A percentile compares a stretch with the other conserved stretches of the same genome.
phyloP scores from a whole-genome alignment of 2,888 invertebrate genomes.

The Morpho achilles region DNA sequence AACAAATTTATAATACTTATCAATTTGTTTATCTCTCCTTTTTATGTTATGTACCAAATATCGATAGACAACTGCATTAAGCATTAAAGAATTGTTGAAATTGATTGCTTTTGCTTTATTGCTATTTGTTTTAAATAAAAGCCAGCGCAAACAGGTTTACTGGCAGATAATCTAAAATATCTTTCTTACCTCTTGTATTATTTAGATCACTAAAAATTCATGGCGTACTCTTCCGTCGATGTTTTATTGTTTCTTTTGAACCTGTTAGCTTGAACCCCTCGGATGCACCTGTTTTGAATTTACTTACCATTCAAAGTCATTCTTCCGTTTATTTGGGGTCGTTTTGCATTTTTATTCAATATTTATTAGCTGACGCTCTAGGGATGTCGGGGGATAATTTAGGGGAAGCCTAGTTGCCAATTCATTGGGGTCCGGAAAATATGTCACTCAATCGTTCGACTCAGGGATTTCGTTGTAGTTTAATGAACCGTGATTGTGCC shows the following conservation, averaged over 20 bases:
- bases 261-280: constrained; percentile 47
- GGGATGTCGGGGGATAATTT: constrained; percentile 29
- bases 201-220: constrained; percentile 29
- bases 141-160: too few species aligned
- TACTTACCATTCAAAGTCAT: constrained; percentile 56
- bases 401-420: constrained; percentile 38
- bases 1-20: too few species aligned
- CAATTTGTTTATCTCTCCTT: not conserved
- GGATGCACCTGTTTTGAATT: constrained; percentile 64
- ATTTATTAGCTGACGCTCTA: constrained; percentile 44
- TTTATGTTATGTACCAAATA: not conserved
- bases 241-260: constrained; percentile 32
- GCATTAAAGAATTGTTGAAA: too few species aligned
- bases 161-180: constrained; percentile 7
- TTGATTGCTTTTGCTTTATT: not conserved
- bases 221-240: constrained; percentile 25
- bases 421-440: constrained; percentile 48
- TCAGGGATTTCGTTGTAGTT: constrained; percentile 49
- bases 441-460: constrained; percentile 42
- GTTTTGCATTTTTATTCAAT: constrained; percentile 64
- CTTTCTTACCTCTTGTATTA: constrained; percentile 5
- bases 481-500: constrained; percentile 73
- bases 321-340: constrained; percentile 55
- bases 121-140: too few species aligned
- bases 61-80: too few species aligned